phyloP scores from a whole-genome alignment of 2,888 invertebrate species.

The Drosophila subsilvestris region DNA sequence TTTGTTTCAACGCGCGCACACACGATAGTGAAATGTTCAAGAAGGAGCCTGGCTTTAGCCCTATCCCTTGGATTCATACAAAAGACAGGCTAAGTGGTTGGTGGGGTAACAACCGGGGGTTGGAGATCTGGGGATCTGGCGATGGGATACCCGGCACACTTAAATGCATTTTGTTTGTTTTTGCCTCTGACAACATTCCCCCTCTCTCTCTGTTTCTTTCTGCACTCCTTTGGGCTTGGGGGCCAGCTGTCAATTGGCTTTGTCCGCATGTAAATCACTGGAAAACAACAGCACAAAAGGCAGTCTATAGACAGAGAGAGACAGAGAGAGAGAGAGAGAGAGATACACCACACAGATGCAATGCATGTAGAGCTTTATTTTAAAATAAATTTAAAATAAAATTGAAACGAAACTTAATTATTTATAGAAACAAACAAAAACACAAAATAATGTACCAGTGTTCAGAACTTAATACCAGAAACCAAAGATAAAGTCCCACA shows the following conservation, averaged over 20 bases:
- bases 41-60: slow-evolving; percentile 15
- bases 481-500: slow-evolving; percentile 52
- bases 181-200: slow-evolving; percentile 15
- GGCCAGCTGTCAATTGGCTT: slow-evolving; percentile 62
- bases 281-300: slow-evolving; percentile 26
- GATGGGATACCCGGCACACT: slow-evolving; percentile 36
- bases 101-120: slow-evolving; percentile 15
- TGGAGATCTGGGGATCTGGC: too few relatives aligned
- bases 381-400: background rate
- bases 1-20: slow-evolving; percentile 68
- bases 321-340: background rate
- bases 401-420: slow-evolving; percentile 13
- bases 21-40: slow-evolving; percentile 66
- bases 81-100: slow-evolving; percentile 80
- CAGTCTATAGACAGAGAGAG: background rate
- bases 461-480: slow-evolving; percentile 8
- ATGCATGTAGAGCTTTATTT: slow-evolving; percentile 1
- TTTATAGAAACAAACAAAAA: slow-evolving; percentile 3
- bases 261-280: slow-evolving; percentile 61
- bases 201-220: background rate
- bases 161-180: slow-evolving; percentile 72
- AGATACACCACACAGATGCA: background rate
- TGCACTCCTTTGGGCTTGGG: slow-evolving; percentile 56
- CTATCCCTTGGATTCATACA: slow-evolving; percentile 21
- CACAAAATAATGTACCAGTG: background rate